Evolutionary conservation across 2,888 invertebrate genomes (phyloP), one percentile per base, ranked within the genome.

Genomic region (Watsonalla cultraria): DNA sequence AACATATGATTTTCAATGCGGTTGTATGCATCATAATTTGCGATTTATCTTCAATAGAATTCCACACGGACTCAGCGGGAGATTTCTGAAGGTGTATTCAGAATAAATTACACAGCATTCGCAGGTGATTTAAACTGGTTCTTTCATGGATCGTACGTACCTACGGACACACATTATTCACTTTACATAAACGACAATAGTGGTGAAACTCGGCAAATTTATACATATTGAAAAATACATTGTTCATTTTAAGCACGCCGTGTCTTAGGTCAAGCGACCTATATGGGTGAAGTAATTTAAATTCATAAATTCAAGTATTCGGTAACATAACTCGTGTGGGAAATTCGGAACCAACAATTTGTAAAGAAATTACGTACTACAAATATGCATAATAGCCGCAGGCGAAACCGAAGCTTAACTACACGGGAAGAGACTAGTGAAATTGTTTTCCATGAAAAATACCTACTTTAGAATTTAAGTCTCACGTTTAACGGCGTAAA

Each of bases 371-470:
- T 37, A 37, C 8, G 37, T 37, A 37, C 7, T 8, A 37, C 7
- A 48, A 39, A 49, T 37, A 15, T 37, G 37, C 9, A 35, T 48
- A 49, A 37, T 37, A 37, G 37, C 49, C 37, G 9, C 49, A n/a
- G 48, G 49, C 56, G 58, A 52, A 57, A 46, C 53, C 55, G 49
- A 56, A 57, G 48, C 54, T 62, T 54, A 53, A 59, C 52, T 52
- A 60, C 53, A 51, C 53, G 51, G 46, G 58, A 62, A 62, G 52
- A 52, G 49, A 59, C 52, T 62, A 65, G 53, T 62, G 54, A 73
- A 68, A 77, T 74, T 72, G 64, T 69, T 77, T 74, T 70, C 70
- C 64, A 53, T 60, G 69, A 62, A 78, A 65, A 62, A 60, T 57
- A 55, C 53, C n/a, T n/a, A n/a, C n/a, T n/a, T 55, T 53, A 56